Percentiles rank a stretch among this genome's conserved stretches.
These are phyloP conservation scores for Parascotia fuliginaria DNA, from an alignment of 2,888 invertebrate species.

Conservation along the genomic window DNA sequence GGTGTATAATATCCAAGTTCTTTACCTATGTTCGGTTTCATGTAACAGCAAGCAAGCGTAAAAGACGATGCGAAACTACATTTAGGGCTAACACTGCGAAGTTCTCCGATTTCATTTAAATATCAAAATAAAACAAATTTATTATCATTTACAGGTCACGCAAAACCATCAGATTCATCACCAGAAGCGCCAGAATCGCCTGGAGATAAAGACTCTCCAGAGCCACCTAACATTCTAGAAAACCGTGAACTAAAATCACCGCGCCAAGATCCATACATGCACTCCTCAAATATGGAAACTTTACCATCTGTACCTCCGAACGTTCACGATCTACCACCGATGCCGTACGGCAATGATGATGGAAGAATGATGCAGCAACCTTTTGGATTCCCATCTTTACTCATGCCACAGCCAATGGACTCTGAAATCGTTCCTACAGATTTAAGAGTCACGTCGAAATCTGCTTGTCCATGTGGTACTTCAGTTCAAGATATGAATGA, in stretches of 20 bases:
- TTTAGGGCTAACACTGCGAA: too few species aligned
- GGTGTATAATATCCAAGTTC: too few species aligned
- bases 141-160: constrained; percentile 66
- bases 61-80: too few species aligned
- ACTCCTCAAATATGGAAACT: constrained; percentile 62
- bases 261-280: constrained; percentile 69
- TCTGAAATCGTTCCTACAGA: constrained; percentile 75
- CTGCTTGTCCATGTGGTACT: constrained; percentile 66
- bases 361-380: constrained; percentile 68
- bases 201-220: constrained; percentile 73
- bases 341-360: constrained; percentile 65
- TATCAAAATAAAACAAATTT: neutral
- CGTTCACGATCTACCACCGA: constrained; percentile 65
- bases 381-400: constrained; percentile 68
- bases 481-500: constrained; percentile 57
- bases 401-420: constrained; percentile 68
- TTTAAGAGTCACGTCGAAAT: constrained; percentile 68
- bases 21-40: too few species aligned
- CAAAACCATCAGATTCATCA: constrained; percentile 77
- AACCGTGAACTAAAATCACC: constrained; percentile 69
- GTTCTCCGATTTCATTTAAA: too few species aligned
- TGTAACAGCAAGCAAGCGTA: too few species aligned
- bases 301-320: constrained; percentile 50
- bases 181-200: constrained; percentile 77
- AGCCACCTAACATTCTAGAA: constrained; percentile 62